These are phyloP conservation scores for Onthophagus taurus DNA, from an alignment of 1,140 invertebrate genomes.

Conservation along the genomic window DNA sequence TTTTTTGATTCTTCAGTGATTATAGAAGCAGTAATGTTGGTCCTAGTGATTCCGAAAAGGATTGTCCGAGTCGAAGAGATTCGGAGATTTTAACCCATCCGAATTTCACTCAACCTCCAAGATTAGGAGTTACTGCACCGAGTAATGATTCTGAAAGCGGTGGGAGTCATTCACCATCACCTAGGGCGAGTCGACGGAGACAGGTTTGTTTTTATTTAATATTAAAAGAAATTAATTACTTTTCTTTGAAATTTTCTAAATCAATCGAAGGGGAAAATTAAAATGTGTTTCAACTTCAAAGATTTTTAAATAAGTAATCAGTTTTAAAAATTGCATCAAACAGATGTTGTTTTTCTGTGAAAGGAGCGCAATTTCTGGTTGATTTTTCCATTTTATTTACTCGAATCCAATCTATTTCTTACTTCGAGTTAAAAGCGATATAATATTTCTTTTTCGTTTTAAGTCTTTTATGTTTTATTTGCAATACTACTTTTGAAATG, in stretches of 20 bases:
- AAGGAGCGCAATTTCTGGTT: too few species aligned
- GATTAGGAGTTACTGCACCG: slow-evolving; percentile 54
- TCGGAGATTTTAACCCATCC: slow-evolving; percentile 44
- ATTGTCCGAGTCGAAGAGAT: slow-evolving; percentile 59
- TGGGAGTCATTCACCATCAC: slow-evolving; percentile 76
- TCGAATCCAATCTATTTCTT: not conserved
- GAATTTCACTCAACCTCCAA: slow-evolving; percentile 34
- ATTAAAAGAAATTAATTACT: too few species aligned
- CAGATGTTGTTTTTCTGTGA: too few species aligned
- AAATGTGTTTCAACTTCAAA: too few species aligned
- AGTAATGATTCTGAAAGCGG: slow-evolving; percentile 78
- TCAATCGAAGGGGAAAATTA: too few species aligned
- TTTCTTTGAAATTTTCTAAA: too few species aligned
- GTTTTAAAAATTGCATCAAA: too few species aligned
- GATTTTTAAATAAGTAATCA: too few species aligned
- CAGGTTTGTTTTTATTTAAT: too few species aligned
- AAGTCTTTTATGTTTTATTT: not conserved
- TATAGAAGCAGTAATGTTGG: slow-evolving; percentile 81
- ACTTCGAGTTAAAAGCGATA: not conserved
- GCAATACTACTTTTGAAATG: not conserved
- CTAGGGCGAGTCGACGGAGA: slow-evolving; percentile 68
- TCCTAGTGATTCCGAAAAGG: slow-evolving; percentile 78
- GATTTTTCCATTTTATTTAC: too few species aligned
- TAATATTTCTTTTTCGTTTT: not conserved
- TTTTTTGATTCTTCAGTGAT: slow-evolving; percentile 55